These are phyloP conservation scores for Mermis nigrescens DNA, from an alignment of 2,888 invertebrate species.

Conservation along the genomic window DNA sequence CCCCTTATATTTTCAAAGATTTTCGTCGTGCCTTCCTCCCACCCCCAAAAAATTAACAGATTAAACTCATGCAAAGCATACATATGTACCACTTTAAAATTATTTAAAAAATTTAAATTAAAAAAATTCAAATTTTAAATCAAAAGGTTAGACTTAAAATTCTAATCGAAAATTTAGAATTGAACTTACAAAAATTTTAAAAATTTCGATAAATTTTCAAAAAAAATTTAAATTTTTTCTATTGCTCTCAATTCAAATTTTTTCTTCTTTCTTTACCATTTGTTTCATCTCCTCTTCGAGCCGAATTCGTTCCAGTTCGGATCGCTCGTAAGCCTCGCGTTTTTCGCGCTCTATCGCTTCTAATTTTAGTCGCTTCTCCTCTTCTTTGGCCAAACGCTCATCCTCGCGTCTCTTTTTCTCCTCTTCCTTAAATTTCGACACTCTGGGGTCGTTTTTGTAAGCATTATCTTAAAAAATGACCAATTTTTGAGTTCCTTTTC, in stretches of 20 bases:
- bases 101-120: too few species aligned
- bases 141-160: too few species aligned
- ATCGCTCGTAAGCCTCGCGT: slow-evolving; percentile 31
- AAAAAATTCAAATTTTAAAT: too few species aligned
- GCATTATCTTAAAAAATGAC: slow-evolving; percentile 49
- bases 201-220: too few species aligned
- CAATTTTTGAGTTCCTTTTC: background rate
- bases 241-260: too few species aligned
- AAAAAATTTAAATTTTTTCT: background rate
- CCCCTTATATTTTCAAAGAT: too few species aligned
- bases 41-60: too few species aligned
- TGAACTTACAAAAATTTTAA: background rate
- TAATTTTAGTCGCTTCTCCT: slow-evolving; percentile 46
- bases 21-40: too few species aligned
- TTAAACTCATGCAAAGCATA: too few species aligned
- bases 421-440: slow-evolving; percentile 72
- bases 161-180: too few species aligned
- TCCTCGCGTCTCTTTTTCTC: slow-evolving; percentile 75
- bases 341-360: slow-evolving; percentile 51
- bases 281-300: background rate
- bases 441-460: slow-evolving; percentile 78
- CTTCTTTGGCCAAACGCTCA: slow-evolving; percentile 58
- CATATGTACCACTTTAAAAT: too few species aligned
- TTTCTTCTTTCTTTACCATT: slow-evolving; percentile 33
- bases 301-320: slow-evolving; percentile 23